These are phyloP conservation scores for Trematomus loennbergii DNA, from an alignment of 2,113 vertebrate genomes.

Conservation along the genomic window DNA sequence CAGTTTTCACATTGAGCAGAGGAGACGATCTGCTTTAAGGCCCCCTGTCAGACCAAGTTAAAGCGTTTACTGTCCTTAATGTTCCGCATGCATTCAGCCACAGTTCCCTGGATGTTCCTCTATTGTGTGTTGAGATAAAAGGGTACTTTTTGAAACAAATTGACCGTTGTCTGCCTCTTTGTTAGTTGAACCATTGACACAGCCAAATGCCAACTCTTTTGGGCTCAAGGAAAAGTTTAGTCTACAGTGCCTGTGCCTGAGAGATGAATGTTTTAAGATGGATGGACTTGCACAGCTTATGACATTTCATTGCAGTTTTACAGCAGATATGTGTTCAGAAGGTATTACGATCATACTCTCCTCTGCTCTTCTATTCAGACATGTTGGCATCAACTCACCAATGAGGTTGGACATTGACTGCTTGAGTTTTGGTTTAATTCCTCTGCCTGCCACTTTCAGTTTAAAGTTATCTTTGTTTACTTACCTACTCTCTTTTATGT, in stretches of 20 bases:
- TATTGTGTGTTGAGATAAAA: background rate
- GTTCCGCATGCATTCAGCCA: slow-evolving; percentile 15
- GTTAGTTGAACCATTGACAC: background rate
- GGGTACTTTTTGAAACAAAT: background rate
- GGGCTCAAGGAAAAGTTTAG: background rate
- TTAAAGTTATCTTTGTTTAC: slow-evolving; percentile 3
- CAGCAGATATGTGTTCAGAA: background rate
- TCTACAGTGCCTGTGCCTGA: background rate
- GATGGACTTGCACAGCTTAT: background rate
- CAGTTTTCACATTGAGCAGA: slow-evolving; percentile 18
- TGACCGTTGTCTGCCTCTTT: no score
- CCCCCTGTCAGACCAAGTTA: slow-evolving; percentile 38
- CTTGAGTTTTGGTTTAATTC: background rate
- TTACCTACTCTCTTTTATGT: background rate
- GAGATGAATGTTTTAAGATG: background rate
- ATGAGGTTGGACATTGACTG: background rate
- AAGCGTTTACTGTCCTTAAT: slow-evolving; percentile 59
- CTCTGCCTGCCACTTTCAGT: background rate
- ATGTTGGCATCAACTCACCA: background rate
- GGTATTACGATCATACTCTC: background rate
- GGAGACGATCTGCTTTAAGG: slow-evolving; percentile 34
- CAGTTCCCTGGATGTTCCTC: background rate
- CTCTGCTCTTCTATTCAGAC: background rate
- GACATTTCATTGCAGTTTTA: background rate
- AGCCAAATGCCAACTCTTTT: background rate